Percentiles rank a stretch among this genome's conserved stretches.
Evolutionary conservation across 1,140 invertebrate species (phyloP).

Genomic region (Caenorhabditis brenneri): DNA sequence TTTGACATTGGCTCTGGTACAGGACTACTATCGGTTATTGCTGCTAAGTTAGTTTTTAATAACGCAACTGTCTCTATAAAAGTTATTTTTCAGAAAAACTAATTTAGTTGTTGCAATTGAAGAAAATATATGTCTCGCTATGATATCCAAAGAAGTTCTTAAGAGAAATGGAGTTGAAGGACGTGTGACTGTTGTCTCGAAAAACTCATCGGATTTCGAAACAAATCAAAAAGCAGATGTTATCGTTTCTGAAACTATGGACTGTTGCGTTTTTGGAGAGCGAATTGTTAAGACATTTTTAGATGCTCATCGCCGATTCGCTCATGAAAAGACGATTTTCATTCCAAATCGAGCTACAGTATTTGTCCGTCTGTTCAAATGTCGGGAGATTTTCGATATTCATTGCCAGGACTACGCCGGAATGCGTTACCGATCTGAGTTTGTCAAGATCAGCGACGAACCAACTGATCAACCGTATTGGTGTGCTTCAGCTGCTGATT

Average conservation of each 20-base stretch:
- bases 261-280: conserved; percentile 5
- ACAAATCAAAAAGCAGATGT: neutral
- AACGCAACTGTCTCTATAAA: neutral
- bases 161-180: neutral
- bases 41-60: neutral
- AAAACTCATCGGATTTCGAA: neutral
- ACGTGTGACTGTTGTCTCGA: neutral
- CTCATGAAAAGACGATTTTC: conserved; percentile 3
- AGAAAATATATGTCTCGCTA: neutral
- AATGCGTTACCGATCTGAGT: neutral
- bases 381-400: conserved; percentile 31
- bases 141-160: conserved; percentile 10
- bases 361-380: neutral
- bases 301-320: neutral
- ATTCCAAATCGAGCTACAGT: conserved; percentile 7
- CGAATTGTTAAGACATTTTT: neutral
- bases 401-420: conserved; percentile 15
- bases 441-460: neutral
- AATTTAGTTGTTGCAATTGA: neutral
- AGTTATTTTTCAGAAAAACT: neutral
- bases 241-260: conserved; percentile 11
- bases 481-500: neutral
- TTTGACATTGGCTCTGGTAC: conserved; percentile 25
- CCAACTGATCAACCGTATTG: neutral
- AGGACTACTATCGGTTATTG: neutral